These are phyloP conservation scores for Mycetomoellerius zeteki DNA, from an alignment of 1,140 invertebrate species.

Conservation along the genomic window DNA sequence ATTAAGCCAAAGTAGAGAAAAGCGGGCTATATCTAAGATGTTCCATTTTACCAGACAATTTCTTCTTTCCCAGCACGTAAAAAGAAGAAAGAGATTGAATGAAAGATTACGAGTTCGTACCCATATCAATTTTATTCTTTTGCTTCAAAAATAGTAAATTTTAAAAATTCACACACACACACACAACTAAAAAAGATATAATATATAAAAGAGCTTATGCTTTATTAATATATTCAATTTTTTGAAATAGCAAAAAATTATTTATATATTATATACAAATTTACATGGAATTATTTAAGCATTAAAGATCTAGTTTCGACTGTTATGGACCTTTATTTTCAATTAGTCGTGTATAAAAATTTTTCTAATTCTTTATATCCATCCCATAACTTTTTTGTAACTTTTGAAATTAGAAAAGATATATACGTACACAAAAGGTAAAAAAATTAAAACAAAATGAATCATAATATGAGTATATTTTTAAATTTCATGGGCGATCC, in stretches of 20 bases:
- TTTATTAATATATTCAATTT: not conserved
- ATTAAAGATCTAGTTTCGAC: no score
- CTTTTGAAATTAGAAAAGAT: not conserved
- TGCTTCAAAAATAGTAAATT: not conserved
- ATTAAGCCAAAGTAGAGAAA: conserved; percentile 29
- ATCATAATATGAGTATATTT: no score
- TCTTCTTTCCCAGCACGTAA: conserved; percentile 9
- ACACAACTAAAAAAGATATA: not conserved
- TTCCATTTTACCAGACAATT: conserved; percentile 42
- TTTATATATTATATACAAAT: not conserved
- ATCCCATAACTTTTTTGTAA: not conserved
- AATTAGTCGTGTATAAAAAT: no score
- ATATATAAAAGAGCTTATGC: not conserved
- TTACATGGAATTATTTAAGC: no score
- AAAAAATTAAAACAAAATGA: no score
- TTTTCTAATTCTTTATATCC: no score
- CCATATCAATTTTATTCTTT: conserved; percentile 20
- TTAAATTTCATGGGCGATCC: no score
- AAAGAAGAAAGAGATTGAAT: conserved; percentile 29
- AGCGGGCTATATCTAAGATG: conserved; percentile 34
- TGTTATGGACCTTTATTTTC: no score
- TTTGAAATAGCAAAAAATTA: not conserved
- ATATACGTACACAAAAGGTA: not conserved
- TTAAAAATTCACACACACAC: not conserved
- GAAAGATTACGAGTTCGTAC: conserved; percentile 21